Evolutionary conservation across 2,797 vertebrate genomes (phyloP).

Genomic region (Acipenser transmontanus): DNA sequence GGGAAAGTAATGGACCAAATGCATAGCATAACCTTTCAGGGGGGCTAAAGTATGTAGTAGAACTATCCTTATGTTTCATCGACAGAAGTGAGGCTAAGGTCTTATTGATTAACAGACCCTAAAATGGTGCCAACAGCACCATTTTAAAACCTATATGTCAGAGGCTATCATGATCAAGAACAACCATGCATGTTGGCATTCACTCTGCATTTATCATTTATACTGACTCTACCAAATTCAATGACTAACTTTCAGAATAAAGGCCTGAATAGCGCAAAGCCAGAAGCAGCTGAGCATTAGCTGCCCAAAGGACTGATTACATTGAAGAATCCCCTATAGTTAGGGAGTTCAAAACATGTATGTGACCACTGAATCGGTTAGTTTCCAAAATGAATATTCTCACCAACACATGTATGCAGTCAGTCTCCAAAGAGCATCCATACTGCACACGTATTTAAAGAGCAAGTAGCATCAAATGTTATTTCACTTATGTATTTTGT

Average conservation of each 20-base stretch:
- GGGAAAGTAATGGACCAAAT: too few species aligned
- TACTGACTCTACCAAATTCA: slow-evolving; percentile 21
- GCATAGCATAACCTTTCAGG: too few species aligned
- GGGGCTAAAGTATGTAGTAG: too few species aligned
- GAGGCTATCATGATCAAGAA: too few species aligned
- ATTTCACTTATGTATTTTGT: too few species aligned
- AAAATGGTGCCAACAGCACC: too few species aligned
- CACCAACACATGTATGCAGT: slow-evolving; percentile 31
- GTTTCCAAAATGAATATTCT: slow-evolving; percentile 43
- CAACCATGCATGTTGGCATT: too few species aligned
- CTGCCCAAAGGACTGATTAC: slow-evolving; percentile 1
- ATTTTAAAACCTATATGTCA: too few species aligned
- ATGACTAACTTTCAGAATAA: slow-evolving; percentile 11
- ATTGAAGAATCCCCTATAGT: background rate
- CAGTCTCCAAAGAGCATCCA: background rate
- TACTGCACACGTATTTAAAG: slow-evolving; percentile 13
- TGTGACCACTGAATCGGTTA: slow-evolving; percentile 42
- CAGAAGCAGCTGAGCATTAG: background rate
- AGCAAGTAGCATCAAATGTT: too few species aligned
- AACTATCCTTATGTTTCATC: too few species aligned
- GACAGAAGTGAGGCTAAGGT: too few species aligned
- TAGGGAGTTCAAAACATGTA: slow-evolving; percentile 32
- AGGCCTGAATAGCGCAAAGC: slow-evolving; percentile 6
- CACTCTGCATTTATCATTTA: background rate
- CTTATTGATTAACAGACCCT: too few species aligned